Evolutionary conservation across 1,140 invertebrate genomes (phyloP).

Genomic region (Cheumatopsyche charites): DNA sequence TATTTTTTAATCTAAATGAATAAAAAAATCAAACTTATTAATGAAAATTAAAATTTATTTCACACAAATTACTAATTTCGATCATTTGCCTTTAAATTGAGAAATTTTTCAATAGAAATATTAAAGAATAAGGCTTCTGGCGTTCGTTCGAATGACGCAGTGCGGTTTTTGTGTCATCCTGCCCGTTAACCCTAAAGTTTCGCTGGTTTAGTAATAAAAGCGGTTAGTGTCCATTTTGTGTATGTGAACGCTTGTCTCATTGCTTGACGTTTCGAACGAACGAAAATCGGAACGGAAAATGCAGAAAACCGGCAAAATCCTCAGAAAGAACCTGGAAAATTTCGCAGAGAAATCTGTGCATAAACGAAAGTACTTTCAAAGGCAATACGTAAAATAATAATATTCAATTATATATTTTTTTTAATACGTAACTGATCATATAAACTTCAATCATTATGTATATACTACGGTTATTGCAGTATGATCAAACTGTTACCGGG

Average conservation of each 20-base stretch:
- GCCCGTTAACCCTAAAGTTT: slow-evolving; percentile 4
- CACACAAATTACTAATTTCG: no score
- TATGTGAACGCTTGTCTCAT: not conserved
- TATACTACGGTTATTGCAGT: not conserved
- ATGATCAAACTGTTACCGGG: not conserved
- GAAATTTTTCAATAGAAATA: no score
- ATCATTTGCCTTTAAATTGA: no score
- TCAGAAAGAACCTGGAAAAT: no score
- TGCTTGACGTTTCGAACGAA: not conserved
- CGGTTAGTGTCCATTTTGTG: not conserved
- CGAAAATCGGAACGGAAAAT: slow-evolving; percentile 2
- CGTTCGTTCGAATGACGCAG: slow-evolving; percentile 17
- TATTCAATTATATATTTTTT: no score
- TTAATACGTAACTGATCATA: no score
- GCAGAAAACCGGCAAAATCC: not conserved
- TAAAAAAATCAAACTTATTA: no score
- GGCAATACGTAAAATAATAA: no score
- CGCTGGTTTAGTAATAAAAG: not conserved
- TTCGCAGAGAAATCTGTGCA: not conserved
- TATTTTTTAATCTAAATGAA: no score
- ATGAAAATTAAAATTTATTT: no score
- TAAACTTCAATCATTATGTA: no score
- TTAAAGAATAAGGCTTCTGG: not conserved
- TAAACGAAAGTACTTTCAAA: not conserved
- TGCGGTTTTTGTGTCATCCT: slow-evolving; percentile 7